A percentile compares a stretch with the other conserved stretches of the same genome.
Evolutionary conservation across 1,140 invertebrate genomes (phyloP).

Genomic region (Ruditapes philippinarum): DNA sequence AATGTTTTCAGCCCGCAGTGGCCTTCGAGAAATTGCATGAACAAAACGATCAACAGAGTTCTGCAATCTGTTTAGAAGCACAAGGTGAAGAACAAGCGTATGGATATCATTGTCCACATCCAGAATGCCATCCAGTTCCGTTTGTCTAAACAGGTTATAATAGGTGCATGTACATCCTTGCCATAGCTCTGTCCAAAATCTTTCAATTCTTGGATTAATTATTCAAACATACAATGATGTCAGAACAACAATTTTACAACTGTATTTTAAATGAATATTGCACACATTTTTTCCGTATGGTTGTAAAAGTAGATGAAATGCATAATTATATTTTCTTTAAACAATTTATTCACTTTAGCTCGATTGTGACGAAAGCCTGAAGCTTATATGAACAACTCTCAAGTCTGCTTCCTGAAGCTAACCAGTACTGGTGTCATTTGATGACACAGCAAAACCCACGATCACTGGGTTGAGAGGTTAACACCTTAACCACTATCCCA

Average conservation of each 20-base stretch:
- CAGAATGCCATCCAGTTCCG: slow-evolving; percentile 49
- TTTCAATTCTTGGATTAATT: slow-evolving; percentile 31
- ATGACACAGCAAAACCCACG: background rate
- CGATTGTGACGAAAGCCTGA: slow-evolving; percentile 33
- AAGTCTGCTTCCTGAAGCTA: slow-evolving; percentile 25
- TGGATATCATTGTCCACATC: slow-evolving; percentile 50
- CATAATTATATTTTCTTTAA: slow-evolving; percentile 44
- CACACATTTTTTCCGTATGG: slow-evolving; percentile 6
- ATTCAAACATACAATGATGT: slow-evolving; percentile 42
- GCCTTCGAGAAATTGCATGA: slow-evolving; percentile 26
- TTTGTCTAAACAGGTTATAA: slow-evolving; percentile 46
- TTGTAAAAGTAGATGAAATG: slow-evolving; percentile 27
- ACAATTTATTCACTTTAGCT: slow-evolving; percentile 31
- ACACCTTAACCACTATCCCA: slow-evolving; percentile 5
- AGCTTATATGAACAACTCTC: slow-evolving; percentile 31
- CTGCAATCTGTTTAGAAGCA: slow-evolving; percentile 46
- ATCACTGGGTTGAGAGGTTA: background rate
- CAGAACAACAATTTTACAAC: slow-evolving; percentile 11
- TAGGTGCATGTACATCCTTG: slow-evolving; percentile 17
- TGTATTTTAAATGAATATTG: slow-evolving; percentile 1
- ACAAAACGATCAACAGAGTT: slow-evolving; percentile 47
- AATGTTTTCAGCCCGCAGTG: background rate
- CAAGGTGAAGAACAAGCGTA: slow-evolving; percentile 35
- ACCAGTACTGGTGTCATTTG: slow-evolving; percentile 34
- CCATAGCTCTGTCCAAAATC: slow-evolving; percentile 51